Evolutionary conservation across 1,140 invertebrate species (phyloP).

Genomic region (Phthorimaea operculella): DNA sequence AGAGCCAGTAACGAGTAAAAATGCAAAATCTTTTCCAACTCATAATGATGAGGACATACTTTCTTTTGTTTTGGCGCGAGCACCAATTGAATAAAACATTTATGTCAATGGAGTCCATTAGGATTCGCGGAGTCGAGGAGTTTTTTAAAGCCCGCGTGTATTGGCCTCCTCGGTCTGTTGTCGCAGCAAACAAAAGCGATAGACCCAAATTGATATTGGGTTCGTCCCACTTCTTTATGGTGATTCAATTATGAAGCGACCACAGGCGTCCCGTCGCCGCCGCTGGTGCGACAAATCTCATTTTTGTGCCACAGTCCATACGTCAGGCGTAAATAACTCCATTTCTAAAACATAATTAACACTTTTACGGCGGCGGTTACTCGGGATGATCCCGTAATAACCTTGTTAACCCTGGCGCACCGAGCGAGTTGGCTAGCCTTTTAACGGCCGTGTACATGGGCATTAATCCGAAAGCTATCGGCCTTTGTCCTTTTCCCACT

Average conservation of each 20-base stretch:
- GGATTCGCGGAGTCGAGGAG: slow-evolving; percentile 43
- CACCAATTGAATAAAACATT: slow-evolving; percentile 62
- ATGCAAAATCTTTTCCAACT: slow-evolving; percentile 47
- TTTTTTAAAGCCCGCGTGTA: slow-evolving; percentile 35
- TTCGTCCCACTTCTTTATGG: slow-evolving; percentile 1
- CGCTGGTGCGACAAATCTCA: slow-evolving; percentile 6
- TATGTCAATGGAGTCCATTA: slow-evolving; percentile 60
- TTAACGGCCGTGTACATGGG: slow-evolving; percentile 62
- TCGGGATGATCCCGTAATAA: slow-evolving; percentile 66
- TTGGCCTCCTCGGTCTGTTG: slow-evolving; percentile 11
- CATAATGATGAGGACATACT: slow-evolving; percentile 53
- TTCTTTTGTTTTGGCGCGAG: slow-evolving; percentile 54
- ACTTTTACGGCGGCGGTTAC: slow-evolving; percentile 62
- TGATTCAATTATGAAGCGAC: slow-evolving; percentile 2
- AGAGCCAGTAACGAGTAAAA: slow-evolving; percentile 37
- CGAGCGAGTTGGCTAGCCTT: slow-evolving; percentile 57
- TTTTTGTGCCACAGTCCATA: slow-evolving; percentile 16
- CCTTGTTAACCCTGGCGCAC: slow-evolving; percentile 64
- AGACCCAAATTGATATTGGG: slow-evolving; percentile 10
- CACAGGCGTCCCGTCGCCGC: not conserved
- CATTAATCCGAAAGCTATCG: slow-evolving; percentile 65
- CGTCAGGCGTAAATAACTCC: slow-evolving; percentile 39
- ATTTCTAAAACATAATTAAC: slow-evolving; percentile 62
- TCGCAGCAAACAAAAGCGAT: slow-evolving; percentile 13
- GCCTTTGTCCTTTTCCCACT: slow-evolving; percentile 52